Percentiles rank a stretch among this genome's conserved stretches.
phyloP scores from a whole-genome alignment of 2,797 vertebrate species.

The Spea hammondii region DNA sequence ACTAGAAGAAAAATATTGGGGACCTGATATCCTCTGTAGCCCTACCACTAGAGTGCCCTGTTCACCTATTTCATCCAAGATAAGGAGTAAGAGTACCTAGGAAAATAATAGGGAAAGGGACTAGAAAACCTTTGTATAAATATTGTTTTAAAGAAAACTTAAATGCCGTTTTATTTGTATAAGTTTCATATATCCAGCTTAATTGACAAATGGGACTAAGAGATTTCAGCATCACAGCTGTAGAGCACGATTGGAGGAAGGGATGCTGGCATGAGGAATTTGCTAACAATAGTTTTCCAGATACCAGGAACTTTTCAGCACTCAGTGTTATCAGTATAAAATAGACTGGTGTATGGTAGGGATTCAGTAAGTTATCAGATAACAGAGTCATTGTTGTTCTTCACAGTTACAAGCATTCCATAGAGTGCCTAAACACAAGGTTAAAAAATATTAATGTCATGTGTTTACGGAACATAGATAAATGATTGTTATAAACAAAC shows the following conservation, averaged over 20 bases:
- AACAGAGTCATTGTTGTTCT: not conserved
- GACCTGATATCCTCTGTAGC: too few relatives aligned
- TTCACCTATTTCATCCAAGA: too few relatives aligned
- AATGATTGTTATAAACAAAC: not conserved
- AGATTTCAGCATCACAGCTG: too few relatives aligned
- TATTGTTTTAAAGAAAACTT: too few relatives aligned
- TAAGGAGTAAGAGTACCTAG: too few relatives aligned
- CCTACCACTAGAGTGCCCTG: too few relatives aligned
- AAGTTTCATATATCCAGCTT: too few relatives aligned
- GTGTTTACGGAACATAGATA: not conserved
- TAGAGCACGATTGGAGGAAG: not conserved
- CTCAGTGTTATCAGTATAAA: not conserved
- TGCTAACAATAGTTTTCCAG: constrained; percentile 1
- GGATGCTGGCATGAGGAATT: not conserved
- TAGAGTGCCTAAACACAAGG: not conserved
- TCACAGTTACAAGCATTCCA: not conserved
- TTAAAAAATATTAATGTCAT: not conserved
- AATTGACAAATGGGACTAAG: too few relatives aligned
- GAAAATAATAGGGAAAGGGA: too few relatives aligned
- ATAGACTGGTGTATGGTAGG: not conserved
- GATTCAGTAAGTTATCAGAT: not conserved
- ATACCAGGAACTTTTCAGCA: not conserved
- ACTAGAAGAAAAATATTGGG: too few relatives aligned
- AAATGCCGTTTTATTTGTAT: too few relatives aligned
- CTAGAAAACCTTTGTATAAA: too few relatives aligned